Conservation (phyloP, 1,140 invertebrate species). For the Caenorhabditis latens region DNA sequence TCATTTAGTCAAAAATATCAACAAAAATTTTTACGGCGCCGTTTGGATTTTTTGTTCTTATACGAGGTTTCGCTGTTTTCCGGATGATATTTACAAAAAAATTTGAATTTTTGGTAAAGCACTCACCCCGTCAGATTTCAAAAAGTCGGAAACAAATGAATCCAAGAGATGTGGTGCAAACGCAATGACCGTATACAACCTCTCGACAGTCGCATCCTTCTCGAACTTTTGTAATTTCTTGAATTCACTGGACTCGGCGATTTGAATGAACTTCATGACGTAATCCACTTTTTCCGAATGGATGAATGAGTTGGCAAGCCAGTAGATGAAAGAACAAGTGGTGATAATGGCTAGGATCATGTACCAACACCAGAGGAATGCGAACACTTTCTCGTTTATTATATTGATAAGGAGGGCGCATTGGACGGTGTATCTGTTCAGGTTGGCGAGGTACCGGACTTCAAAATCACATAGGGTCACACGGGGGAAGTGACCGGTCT, state of each 20-base stretch:
- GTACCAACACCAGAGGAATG: conserved; percentile 78
- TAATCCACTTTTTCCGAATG: conserved; percentile 74
- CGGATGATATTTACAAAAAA: conserved; percentile 28
- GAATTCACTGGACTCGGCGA: conserved; percentile 70
- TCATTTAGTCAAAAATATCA: too few species aligned
- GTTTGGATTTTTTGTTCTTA: too few species aligned
- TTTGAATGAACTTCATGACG: conserved; percentile 77
- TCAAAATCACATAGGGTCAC: conserved; percentile 80
- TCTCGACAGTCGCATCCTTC: conserved; percentile 54
- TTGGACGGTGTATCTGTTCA: conserved; percentile 77
- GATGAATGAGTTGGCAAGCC: conserved; percentile 72
- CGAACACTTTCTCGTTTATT: conserved; percentile 78
- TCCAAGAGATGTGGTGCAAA: conserved; percentile 70
- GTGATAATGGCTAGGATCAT: conserved; percentile 74
- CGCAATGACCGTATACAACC: conserved; percentile 55
- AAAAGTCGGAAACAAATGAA: conserved; percentile 79
- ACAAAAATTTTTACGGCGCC: too few species aligned
- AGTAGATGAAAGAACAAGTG: conserved; percentile 75
- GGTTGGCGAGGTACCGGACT: conserved; percentile 79
- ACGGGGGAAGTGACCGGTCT: conserved; percentile 79
- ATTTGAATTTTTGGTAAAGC: background rate
- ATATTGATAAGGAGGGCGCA: conserved; percentile 77
- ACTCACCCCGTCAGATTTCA: conserved; percentile 79
- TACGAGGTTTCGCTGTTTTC: too few species aligned
- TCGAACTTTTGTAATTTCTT: conserved; percentile 62